Base-by-base conservation (phyloP, 2,888 invertebrate genomes). In the Hipparchia semele region DNA sequence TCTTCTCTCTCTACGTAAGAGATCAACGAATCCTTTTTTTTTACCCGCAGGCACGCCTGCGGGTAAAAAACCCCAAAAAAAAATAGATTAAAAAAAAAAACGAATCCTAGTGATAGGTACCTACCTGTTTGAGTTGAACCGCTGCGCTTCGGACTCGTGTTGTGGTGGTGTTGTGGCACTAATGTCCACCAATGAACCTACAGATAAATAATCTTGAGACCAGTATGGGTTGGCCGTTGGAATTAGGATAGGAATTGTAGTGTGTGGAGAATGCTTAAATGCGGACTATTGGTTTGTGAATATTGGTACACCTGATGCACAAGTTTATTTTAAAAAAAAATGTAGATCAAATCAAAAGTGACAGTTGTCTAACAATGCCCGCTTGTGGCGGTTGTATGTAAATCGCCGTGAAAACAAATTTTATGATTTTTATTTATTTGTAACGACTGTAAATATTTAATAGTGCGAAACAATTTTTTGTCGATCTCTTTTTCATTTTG, bases 341-440 rank as follows among this genome's bases (percentile, higher is more conserved):
- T 53, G 13, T 13, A 58, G 6, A 51, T 65, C 49, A 65, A 56
- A 51, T 49, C 13, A 54, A 54, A 82, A 77, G 79, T 85, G 83
- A 88, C 87, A 93, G 92, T 92, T 90, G 86, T 87, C 87, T 85
- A 85, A 82, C 87, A 86, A 89, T 86, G 84, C 87, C 85, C 85
- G 86, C 78, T 79, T 9, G 84, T 79, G 80, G 85, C 79, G 90
- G 91, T 80, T 76, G 85, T 80, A 78, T 82, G 80, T 82, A 75
- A 84, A 82, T 82, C 81, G 75, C 79, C 80, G 82, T 83, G 80
- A 80, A 82, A 77, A 70, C 79, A 82, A 82, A 86, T 87, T 90
- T 73, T 75, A 90, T 91, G 92, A 90, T 90, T 88, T 87, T 87
- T 89, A 89, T 90, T 88, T 87, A 87, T 88, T 90, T 90, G 83